Base-by-base conservation (phyloP, 2,113 vertebrate species). In the Gnathonemus longibarbis region DNA sequence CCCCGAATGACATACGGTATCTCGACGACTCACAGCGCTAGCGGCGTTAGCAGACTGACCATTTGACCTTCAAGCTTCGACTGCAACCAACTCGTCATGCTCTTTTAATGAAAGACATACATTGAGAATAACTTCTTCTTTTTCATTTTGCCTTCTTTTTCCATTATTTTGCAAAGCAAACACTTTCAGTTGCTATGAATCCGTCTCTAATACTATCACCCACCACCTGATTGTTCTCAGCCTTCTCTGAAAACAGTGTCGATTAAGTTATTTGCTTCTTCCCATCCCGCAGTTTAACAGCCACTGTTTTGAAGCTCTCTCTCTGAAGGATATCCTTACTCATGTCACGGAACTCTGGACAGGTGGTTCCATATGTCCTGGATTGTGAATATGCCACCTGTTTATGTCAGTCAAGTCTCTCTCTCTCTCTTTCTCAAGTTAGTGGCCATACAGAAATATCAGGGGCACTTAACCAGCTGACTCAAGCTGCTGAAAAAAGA, bases 361-460 rank as follows among this genome's bases (percentile, higher is more conserved):
- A 90, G 89, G 89, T 88, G 85, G 88, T 90, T 89, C 85, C 85
- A 90, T 70, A 88, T 87, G 80, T 87, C 88, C 49, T 9, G 35
- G 35, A 90, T 84, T 77, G 66, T 92, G 74, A 91, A 88, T 92
- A 92, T 66, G 90, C 89, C 95, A 95, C 92, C 95, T 96, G 96
- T 92, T 93, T 88, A 92, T 91, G 92, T 94, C 94, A 84, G 11
- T 84, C 89, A 13, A 31, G 0, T 0, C 70, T 77, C 27, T 77
- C 70, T 27, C 66, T 91, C 91, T 90, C 90, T 88, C 92, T 88
- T 90, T 89, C 91, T 91, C 88, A 90, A 93, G 93, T 93, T 94
- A 95, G 96, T 94, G 97, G 97, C 96, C 97, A 96, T 94, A 94
- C 96, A 94, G 94, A 97, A 96, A 96, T 97, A 96, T 96, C 97